phyloP scores from a whole-genome alignment of 2,888 invertebrate species.

The Lycophotia porphyrea region DNA sequence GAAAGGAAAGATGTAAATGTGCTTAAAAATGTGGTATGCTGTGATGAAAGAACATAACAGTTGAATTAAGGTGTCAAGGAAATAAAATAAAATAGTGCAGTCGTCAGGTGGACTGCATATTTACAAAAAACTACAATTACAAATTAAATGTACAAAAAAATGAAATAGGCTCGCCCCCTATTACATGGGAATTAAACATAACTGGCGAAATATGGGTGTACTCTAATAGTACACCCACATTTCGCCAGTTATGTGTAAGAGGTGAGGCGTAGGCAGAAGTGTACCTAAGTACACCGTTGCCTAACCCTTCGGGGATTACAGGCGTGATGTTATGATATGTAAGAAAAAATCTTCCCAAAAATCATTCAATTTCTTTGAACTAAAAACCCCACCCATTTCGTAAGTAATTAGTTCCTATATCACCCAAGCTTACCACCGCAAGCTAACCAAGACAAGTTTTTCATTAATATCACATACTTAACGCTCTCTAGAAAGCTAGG shows the following conservation, averaged over 20 bases:
- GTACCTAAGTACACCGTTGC: too few species aligned
- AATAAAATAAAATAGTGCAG: not conserved
- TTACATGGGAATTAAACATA: too few species aligned
- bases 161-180: too few species aligned
- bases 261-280: too few species aligned
- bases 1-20: not conserved
- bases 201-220: too few species aligned
- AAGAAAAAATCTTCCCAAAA: too few species aligned
- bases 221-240: too few species aligned
- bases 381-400: constrained; percentile 6
- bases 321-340: too few species aligned
- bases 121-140: not conserved
- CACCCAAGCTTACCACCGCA: constrained; percentile 3
- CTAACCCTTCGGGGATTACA: too few species aligned
- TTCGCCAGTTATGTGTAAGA: too few species aligned
- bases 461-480: constrained; percentile 37
- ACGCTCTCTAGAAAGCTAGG: constrained; percentile 45
- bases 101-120: not conserved
- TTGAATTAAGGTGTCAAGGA: not conserved
- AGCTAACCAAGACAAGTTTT: constrained; percentile 3
- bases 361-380: not conserved
- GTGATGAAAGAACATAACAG: too few species aligned
- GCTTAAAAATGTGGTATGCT: not conserved
- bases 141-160: too few species aligned
- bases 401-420: not conserved